A percentile compares a stretch with the other conserved stretches of the same genome.
Conservation (phyloP, 2,113 vertebrate genomes). For the Bungarus multicinctus region DNA sequence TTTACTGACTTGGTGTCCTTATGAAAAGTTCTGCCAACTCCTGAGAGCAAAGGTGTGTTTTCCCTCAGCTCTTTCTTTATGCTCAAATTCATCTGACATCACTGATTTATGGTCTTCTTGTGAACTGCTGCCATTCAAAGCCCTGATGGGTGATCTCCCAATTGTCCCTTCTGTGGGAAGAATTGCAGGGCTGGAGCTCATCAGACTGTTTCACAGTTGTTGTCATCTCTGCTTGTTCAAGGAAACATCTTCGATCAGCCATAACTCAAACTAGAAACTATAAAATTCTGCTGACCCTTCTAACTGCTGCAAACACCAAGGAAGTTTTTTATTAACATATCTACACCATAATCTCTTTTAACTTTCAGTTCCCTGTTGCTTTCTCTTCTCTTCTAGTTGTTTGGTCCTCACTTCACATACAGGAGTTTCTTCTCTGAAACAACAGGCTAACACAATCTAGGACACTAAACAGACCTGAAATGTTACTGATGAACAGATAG, state of each 20-base stretch:
- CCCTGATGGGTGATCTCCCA: neutral
- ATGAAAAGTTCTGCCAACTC: neutral
- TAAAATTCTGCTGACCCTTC: neutral
- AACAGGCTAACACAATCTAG: neutral
- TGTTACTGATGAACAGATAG: constrained; percentile 43
- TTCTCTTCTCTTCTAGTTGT: neutral
- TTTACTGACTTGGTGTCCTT: neutral
- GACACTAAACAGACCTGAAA: neutral
- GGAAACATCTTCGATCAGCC: neutral
- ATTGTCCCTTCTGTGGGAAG: neutral
- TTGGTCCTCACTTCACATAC: neutral
- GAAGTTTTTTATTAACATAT: neutral
- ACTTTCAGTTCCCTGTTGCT: neutral
- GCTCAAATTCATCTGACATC: neutral
- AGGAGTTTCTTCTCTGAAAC: neutral
- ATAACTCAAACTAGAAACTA: too few species aligned
- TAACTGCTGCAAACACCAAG: neutral
- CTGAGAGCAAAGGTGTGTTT: neutral
- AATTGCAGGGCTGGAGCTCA: neutral
- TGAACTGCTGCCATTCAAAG: neutral
- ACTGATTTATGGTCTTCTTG: neutral
- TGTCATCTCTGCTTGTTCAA: too few species aligned
- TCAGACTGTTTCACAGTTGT: neutral
- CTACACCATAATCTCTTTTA: neutral
- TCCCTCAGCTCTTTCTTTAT: neutral